Base-by-base conservation (phyloP, 1,140 invertebrate species). In the Euwallacea fornicatus region DNA sequence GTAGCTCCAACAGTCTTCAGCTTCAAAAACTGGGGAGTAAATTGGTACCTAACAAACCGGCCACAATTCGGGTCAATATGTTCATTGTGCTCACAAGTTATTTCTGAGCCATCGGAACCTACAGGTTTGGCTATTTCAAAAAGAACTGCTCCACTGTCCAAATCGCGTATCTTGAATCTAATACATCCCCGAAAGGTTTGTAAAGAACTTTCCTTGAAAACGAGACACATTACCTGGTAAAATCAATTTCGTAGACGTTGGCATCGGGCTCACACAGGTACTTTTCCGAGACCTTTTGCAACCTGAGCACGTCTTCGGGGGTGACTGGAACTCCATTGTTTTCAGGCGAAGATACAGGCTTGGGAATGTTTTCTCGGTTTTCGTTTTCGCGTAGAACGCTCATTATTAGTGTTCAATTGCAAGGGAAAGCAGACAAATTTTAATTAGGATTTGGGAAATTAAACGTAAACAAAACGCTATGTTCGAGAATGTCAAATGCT, bases 201-300 rank as follows among this genome's bases (percentile, higher is more conserved):
- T 56, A 56, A 56, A 56, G 8, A 56, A 15, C 16, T 9, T n/a
- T 8, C 11, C 9, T 61, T 42, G 43, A 10, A 42, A 67, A 59
- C 21, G 21, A 33, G 4, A 33, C 21, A 53, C 21, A 41, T 56
- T 64, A 70, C 74, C 94, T 87, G 42, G 95, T 97, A 83, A 99
- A 99, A 82, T 99, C 97, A 79, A 99, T 99, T 76, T 98, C 94
- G 84, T 95, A 99, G 64, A 97, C 86, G 84, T 99, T 99, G 21
- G 94, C 96, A 78, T 98, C 95, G 15, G 95, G 93, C 69, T 91
- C 90, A 81, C 96, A 98, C 44, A 99, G 85, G 82, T 98, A 99
- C 42, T 85, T 85, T 54, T 89, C 88, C 11, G 88, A 85, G 58
- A 89, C 88, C 76, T 85, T 85, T 66, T 84, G 85, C 71, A 89